These are phyloP conservation scores for Myiotriccus ornatus DNA, from an alignment of 2,797 vertebrate species.

Conservation along the genomic window DNA sequence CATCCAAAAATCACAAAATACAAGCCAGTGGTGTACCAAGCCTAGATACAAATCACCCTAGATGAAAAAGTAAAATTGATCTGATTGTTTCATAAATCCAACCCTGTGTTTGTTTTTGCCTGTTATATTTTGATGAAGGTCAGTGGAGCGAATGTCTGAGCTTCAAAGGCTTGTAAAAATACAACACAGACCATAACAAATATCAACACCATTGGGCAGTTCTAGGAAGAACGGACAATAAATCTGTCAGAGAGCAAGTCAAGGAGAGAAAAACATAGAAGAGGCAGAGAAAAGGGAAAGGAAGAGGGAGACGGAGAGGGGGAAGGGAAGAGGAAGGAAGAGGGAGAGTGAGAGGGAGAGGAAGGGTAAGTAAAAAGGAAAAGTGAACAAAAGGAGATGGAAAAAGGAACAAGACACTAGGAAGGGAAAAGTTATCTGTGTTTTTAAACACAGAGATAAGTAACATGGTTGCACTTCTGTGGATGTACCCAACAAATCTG, in stretches of 20 bases:
- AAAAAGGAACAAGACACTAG: not conserved
- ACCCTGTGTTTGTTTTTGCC: not conserved
- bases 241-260: not conserved
- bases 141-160: not conserved
- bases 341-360: not conserved
- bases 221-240: slow-evolving; percentile 6
- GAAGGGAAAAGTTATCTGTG: not conserved
- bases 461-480: not conserved
- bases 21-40: not conserved
- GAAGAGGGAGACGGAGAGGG: not conserved
- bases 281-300: not conserved
- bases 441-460: not conserved
- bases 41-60: not conserved
- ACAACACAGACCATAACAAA: not conserved
- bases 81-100: not conserved
- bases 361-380: not conserved
- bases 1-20: not conserved
- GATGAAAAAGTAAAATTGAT: not conserved
- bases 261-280: not conserved
- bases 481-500: not conserved
- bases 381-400: too few relatives aligned
- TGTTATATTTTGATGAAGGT: not conserved
- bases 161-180: not conserved
- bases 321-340: not conserved
- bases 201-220: not conserved